phyloP scores from a whole-genome alignment of 2,888 invertebrate genomes.

The Cephus pulcher region DNA sequence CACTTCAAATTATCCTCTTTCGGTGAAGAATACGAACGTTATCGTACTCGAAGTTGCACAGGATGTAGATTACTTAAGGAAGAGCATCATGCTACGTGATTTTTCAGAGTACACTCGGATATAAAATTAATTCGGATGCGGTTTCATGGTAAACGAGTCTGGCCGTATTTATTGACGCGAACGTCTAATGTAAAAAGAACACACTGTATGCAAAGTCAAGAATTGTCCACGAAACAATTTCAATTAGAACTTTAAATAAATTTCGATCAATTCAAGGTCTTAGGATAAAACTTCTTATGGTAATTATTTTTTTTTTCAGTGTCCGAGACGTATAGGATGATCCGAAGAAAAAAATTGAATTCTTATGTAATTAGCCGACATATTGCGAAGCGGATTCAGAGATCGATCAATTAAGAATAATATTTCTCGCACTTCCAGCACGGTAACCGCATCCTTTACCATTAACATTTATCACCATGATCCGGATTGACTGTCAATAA shows the following conservation, averaged over 20 bases:
- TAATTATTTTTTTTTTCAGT: background rate
- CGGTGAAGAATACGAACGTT: background rate
- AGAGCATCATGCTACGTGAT: background rate
- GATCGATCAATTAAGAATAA: background rate
- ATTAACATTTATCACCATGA: background rate
- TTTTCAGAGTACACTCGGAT: background rate
- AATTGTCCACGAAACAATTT: background rate
- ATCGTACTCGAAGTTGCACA: background rate
- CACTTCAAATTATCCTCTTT: background rate
- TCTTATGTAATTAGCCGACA: background rate
- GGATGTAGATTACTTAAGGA: background rate
- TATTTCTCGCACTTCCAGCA: background rate
- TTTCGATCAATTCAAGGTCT: background rate
- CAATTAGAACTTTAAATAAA: background rate
- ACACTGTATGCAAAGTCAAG: background rate
- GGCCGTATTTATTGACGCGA: background rate
- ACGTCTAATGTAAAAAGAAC: background rate
- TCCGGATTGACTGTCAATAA: background rate
- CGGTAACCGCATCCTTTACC: background rate
- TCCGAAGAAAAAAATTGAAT: background rate
- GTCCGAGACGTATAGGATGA: background rate
- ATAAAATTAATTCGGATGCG: background rate
- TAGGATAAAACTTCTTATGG: background rate
- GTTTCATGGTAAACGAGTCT: background rate
- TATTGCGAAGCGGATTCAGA: background rate